phyloP scores from a whole-genome alignment of 2,113 vertebrate species.

The Donacobius atricapilla region DNA sequence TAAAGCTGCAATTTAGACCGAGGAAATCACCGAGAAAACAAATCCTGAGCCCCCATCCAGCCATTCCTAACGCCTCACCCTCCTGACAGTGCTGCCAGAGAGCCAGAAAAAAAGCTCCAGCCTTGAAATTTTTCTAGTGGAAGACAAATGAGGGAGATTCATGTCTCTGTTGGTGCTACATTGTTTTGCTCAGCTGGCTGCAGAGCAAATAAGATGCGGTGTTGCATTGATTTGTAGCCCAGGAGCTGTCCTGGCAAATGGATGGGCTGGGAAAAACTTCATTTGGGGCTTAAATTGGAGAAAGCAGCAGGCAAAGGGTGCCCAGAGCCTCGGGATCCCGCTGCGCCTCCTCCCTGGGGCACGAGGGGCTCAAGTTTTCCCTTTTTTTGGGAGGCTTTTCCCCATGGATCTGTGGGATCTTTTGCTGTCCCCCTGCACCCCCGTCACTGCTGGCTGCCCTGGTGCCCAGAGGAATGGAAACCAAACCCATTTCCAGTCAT shows the following conservation, averaged over 20 bases:
- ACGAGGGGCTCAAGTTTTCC: accelerated
- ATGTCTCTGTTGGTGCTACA: slow-evolving; percentile 21
- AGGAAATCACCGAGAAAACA: background rate
- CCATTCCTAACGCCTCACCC: background rate
- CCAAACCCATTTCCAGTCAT: accelerated
- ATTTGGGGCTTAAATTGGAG: background rate
- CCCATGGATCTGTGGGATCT: accelerated
- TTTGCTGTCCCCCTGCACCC: background rate
- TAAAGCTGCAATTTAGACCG: background rate
- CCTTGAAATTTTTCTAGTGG: slow-evolving; percentile 3
- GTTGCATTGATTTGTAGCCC: slow-evolving; percentile 33
- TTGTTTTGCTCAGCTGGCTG: slow-evolving; percentile 50
- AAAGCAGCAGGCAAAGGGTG: background rate
- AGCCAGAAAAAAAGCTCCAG: background rate
- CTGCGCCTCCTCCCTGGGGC: background rate
- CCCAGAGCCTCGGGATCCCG: accelerated
- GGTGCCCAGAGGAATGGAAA: background rate
- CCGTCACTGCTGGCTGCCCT: accelerated
- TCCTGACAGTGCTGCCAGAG: slow-evolving; percentile 2
- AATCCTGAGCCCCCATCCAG: background rate
- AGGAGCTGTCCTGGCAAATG: background rate
- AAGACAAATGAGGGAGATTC: slow-evolving; percentile 63
- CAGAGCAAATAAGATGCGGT: slow-evolving; percentile 19
- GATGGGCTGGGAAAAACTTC: slow-evolving; percentile 11
- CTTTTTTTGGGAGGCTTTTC: background rate